Percentiles rank a stretch among this genome's conserved stretches.
Conservation (phyloP, 2,113 vertebrate species). For the Laticauda colubrina region DNA sequence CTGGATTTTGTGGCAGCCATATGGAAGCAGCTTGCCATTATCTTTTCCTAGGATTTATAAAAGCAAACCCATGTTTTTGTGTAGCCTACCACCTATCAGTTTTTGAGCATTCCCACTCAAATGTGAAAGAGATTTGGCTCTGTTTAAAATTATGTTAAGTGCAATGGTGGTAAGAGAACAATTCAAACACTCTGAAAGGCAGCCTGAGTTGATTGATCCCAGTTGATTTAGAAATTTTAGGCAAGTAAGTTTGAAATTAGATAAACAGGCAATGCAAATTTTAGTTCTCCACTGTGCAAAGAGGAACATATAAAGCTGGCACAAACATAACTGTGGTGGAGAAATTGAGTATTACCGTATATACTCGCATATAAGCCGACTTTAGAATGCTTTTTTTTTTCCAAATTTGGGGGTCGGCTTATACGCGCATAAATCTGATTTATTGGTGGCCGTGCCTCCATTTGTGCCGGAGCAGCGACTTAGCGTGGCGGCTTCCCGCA, state of each 20-base stretch:
- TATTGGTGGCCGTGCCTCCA: too few relatives aligned
- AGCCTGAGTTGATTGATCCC: not conserved
- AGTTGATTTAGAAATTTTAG: not conserved
- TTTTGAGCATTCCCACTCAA: not conserved
- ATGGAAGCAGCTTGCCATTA: not conserved
- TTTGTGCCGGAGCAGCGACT: too few relatives aligned
- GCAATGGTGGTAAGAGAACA: not conserved
- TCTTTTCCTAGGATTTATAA: not conserved
- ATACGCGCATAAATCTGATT: too few relatives aligned
- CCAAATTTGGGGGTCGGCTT: too few relatives aligned
- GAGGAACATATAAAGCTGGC: not conserved
- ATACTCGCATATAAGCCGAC: too few relatives aligned
- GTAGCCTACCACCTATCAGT: not conserved
- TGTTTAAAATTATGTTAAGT: not conserved
- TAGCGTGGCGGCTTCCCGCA: too few relatives aligned
- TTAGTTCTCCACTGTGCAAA: not conserved
- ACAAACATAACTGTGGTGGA: not conserved
- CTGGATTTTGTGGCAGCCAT: not conserved
- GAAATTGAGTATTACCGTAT: not conserved
- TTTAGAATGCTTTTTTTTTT: too few relatives aligned
- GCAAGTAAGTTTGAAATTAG: not conserved
- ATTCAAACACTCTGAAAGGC: not conserved
- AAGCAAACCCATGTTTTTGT: not conserved
- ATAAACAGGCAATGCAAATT: not conserved
- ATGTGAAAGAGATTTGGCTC: not conserved